phyloP scores from a whole-genome alignment of 2,797 vertebrate genomes.

The Acestrorhynchus altus region DNA sequence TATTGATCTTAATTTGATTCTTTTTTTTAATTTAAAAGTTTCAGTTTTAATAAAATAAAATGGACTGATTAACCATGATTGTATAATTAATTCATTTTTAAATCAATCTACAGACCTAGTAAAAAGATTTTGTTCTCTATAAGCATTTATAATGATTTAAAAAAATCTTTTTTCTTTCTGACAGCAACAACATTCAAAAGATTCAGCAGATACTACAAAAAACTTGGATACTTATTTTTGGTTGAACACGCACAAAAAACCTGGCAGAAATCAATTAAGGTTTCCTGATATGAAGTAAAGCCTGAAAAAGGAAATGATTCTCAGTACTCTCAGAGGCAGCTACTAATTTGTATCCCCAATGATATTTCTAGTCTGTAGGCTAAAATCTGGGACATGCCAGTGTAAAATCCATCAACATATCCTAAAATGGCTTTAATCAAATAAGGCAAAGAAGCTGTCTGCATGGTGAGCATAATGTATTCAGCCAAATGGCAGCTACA shows the following conservation, averaged over 20 bases:
- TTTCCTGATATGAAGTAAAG: constrained; percentile 1
- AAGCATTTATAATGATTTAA: no score
- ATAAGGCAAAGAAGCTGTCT: constrained; percentile 42
- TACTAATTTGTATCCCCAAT: background rate
- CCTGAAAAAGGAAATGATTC: background rate
- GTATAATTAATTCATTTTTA: no score
- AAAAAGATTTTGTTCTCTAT: no score
- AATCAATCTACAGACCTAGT: no score
- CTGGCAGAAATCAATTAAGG: background rate
- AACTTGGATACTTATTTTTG: background rate
- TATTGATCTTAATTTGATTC: no score
- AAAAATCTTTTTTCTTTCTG: no score
- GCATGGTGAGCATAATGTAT: constrained; percentile 43
- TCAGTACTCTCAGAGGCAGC: background rate
- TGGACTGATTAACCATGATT: no score
- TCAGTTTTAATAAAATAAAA: no score
- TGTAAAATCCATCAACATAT: constrained; percentile 40
- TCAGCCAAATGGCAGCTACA: constrained; percentile 46
- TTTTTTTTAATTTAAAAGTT: no score
- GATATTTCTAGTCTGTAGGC: constrained; percentile 15
- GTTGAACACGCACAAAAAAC: background rate
- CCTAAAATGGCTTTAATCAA: constrained; percentile 52
- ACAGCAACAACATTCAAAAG: no score
- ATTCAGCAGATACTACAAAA: background rate
- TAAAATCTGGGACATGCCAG: constrained; percentile 34